Conservation (phyloP, 2,113 vertebrate genomes). For the Chloropsis hardwickii region DNA sequence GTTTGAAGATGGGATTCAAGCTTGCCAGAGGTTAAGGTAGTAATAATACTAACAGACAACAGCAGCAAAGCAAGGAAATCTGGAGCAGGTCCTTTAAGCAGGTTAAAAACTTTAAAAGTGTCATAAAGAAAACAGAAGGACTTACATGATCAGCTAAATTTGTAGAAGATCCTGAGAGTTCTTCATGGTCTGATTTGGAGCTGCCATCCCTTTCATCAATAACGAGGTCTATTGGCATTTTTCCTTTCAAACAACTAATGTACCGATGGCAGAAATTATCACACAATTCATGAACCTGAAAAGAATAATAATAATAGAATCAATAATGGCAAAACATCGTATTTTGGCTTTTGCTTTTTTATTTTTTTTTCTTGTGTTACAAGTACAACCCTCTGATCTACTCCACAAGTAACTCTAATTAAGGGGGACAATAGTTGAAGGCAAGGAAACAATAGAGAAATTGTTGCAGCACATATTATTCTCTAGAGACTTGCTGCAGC, state of each 20-base stretch:
- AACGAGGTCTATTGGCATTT: conserved; percentile 99
- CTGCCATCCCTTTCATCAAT: conserved; percentile 98
- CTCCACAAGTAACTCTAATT: conserved; percentile 86
- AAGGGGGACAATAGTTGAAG: conserved; percentile 81
- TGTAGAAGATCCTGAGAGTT: conserved; percentile 98
- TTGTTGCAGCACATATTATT: conserved; percentile 89
- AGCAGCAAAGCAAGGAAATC: not conserved
- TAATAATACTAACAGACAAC: not conserved
- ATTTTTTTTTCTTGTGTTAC: not conserved
- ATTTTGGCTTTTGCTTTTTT: conserved; percentile 22
- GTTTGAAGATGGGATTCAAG: not conserved
- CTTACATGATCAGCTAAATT: conserved; percentile 99
- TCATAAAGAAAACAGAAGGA: conserved; percentile 49
- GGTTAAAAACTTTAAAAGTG: not conserved
- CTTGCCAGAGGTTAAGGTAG: not conserved
- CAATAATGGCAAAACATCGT: conserved; percentile 8
- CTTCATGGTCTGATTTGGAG: conserved; percentile 98
- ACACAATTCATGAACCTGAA: conserved; percentile 97
- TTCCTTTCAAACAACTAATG: conserved; percentile 99
- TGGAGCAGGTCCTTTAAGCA: not conserved
- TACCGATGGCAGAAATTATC: conserved; percentile 99
- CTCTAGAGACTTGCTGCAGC: conserved; percentile 85
- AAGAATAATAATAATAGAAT: not conserved
- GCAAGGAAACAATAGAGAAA: conserved; percentile 94
- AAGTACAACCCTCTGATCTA: conserved; percentile 71